Conservation (phyloP, 1,140 invertebrate species). For the Plectus sambesii region DNA sequence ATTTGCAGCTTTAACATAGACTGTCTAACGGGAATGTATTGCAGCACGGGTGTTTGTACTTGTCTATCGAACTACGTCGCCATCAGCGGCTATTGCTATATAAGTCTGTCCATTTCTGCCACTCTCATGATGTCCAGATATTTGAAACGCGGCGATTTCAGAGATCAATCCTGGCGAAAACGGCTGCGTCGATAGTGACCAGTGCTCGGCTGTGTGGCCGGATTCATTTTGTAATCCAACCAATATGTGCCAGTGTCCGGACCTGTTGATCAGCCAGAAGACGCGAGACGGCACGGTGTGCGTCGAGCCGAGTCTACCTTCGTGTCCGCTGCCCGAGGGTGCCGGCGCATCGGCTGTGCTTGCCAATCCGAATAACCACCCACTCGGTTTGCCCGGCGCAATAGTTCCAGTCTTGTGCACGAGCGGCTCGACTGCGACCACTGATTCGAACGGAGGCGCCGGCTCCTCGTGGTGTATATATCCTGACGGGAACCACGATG, state of each 20-base stretch:
- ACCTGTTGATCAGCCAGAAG: conserved; percentile 30
- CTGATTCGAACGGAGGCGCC: conserved; percentile 36
- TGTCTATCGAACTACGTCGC: conserved; percentile 42
- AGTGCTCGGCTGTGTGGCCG: conserved; percentile 42
- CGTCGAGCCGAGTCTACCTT: conserved; percentile 27
- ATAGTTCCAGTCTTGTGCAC: no score
- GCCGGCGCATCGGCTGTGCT: no score
- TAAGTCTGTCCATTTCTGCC: conserved; percentile 22
- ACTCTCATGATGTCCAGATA: neutral
- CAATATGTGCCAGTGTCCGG: conserved; percentile 39
- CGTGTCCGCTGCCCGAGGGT: conserved; percentile 39
- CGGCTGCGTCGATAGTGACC: conserved; percentile 38
- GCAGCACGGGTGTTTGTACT: conserved; percentile 37
- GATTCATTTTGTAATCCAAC: conserved; percentile 30
- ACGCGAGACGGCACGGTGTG: conserved; percentile 41
- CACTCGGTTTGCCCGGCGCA: no score
- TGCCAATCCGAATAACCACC: no score
- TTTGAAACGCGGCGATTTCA: conserved; percentile 16
- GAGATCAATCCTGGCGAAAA: conserved; percentile 40
- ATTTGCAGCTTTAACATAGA: conserved; percentile 32
- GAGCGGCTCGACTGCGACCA: no score
- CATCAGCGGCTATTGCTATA: conserved; percentile 42
- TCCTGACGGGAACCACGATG: conserved; percentile 36
- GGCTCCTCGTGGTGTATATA: conserved; percentile 39
- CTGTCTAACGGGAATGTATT: conserved; percentile 40